Evolutionary conservation across 1,140 invertebrate genomes (phyloP), one percentile per base, ranked within the genome.

Genomic region (Listronotus oregonensis): DNA sequence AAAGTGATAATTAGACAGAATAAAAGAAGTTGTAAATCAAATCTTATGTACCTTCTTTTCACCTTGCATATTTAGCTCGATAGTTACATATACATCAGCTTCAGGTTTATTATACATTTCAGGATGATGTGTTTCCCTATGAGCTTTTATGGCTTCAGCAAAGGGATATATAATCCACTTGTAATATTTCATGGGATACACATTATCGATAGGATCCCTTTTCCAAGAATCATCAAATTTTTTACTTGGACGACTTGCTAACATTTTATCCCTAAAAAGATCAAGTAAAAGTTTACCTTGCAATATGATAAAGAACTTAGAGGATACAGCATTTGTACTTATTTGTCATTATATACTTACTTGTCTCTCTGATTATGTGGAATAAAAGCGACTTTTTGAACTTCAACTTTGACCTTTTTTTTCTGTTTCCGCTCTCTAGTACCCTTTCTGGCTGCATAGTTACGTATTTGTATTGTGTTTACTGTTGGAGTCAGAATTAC

Each of bases 111-210:
- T 89, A 61, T 86, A 89, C 78, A 93, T 86, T 37, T 87, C 86
- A 0, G 90, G 89, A 76, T 93, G 87, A 77, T 92, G 88, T 0
- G 85, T 87, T 79, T 94, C 90, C 50, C 87, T 82, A 73, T 92
- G 87, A 69, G 81, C 85, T 58, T 86, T 75, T 7, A 94, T 80
- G n/a, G 91, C 91, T 74, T 93, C 90, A 34, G 79, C 79, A 12
- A 92, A 85, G 3, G 84, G 77, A 79, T 89, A 91, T 0, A 85
- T 76, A 67, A 82, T 82, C 83, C 81, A 85, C 62, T 82, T 80
- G 67, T 87, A 88, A 75, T 85, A 86, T 54, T 80, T 82, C 11
- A 80, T 71, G 8, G 85, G 73, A 72, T 82, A 92, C 5, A 92
- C 89, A 81, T 93, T 81, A 74, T 93, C 90, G 31, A 77, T 77